Percentiles rank a stretch among this genome's conserved stretches.
phyloP scores from a whole-genome alignment of 2,797 vertebrate species.

The Characodon lateralis region DNA sequence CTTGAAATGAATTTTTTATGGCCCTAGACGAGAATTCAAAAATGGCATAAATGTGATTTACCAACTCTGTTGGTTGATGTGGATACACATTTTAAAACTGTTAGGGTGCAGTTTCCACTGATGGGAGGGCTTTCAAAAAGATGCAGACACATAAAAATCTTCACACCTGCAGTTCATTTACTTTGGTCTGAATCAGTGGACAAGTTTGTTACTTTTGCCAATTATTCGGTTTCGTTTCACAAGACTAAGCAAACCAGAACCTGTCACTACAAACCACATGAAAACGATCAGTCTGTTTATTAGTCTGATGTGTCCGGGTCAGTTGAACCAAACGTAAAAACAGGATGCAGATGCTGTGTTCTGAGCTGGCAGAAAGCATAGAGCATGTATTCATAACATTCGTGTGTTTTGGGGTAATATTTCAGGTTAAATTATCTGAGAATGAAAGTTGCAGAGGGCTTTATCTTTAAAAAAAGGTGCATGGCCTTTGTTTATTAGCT shows the following conservation, averaged over 20 bases:
- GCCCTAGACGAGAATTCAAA: background rate
- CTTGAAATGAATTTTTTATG: background rate
- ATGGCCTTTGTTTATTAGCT: no score
- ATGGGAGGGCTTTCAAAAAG: background rate
- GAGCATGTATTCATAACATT: no score
- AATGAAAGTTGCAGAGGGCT: no score
- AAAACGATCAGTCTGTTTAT: background rate
- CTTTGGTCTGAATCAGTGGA: background rate
- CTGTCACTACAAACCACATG: background rate
- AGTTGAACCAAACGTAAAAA: background rate
- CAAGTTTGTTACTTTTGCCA: background rate
- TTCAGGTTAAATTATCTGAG: no score
- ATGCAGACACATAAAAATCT: background rate
- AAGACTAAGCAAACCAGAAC: background rate
- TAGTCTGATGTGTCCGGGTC: background rate
- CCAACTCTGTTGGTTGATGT: background rate
- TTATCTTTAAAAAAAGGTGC: no score
- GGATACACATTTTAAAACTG: background rate
- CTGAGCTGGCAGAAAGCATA: no score
- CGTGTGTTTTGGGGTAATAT: no score
- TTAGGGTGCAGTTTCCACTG: background rate
- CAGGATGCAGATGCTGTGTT: background rate
- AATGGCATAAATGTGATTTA: background rate
- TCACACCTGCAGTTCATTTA: background rate
- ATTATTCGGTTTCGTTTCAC: background rate